Conservation (phyloP, 2,113 vertebrate species). For the Ctenodactylus gundi region DNA sequence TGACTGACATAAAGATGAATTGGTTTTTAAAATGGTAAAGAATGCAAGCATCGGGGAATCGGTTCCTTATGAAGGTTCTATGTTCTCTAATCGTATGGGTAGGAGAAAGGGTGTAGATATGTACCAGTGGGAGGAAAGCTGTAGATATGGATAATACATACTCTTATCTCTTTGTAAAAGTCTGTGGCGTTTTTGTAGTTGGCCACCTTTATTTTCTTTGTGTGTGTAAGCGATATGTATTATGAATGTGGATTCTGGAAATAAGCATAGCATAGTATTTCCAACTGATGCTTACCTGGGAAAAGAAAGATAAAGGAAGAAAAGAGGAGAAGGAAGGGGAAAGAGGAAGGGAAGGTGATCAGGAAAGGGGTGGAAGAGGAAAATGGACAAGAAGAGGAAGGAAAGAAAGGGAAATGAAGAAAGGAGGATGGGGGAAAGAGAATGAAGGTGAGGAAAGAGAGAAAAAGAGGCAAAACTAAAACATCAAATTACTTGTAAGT, state of each 20-base stretch:
- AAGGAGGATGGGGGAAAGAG: too few species aligned
- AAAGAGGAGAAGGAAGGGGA: not conserved
- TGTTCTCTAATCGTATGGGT: not conserved
- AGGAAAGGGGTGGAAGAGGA: too few species aligned
- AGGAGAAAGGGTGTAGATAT: not conserved
- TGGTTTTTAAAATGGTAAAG: not conserved
- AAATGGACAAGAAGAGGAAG: not conserved
- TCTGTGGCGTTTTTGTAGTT: not conserved
- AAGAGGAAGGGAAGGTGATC: accelerated
- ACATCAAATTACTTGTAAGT: too few species aligned
- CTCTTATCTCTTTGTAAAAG: not conserved
- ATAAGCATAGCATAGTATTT: not conserved
- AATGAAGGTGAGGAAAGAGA: too few species aligned
- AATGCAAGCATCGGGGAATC: not conserved
- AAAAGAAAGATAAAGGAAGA: not conserved
- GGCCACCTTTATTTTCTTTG: not conserved
- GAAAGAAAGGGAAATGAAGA: not conserved
- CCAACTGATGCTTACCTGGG: not conserved
- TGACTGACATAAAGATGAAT: not conserved
- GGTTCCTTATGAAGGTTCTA: not conserved
- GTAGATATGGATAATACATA: not conserved
- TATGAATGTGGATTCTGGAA: not conserved
- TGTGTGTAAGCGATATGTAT: not conserved
- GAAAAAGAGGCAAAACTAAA: not conserved
- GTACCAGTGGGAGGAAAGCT: not conserved